Conservation (phyloP, 1,140 invertebrate species). For the Hycleus cichorii region DNA sequence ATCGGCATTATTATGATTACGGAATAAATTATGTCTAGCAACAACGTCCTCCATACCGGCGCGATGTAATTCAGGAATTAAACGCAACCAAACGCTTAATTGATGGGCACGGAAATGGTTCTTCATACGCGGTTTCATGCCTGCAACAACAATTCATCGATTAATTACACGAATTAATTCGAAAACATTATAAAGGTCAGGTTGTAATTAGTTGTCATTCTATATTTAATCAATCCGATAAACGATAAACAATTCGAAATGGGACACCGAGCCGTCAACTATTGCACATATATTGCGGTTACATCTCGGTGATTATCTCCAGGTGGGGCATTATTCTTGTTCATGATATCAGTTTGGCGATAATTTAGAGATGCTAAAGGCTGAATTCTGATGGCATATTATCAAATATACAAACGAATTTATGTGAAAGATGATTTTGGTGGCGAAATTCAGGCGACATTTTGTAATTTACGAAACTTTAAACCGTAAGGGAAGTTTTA, state of each 20-base stretch:
- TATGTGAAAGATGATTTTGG: too few relatives aligned
- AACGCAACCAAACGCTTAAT: constrained; percentile 85
- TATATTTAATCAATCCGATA: too few relatives aligned
- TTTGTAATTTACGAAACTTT: too few relatives aligned
- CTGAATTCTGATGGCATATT: constrained; percentile 6
- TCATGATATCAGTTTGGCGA: constrained; percentile 4
- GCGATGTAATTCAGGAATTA: constrained; percentile 87
- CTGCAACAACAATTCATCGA: constrained; percentile 46
- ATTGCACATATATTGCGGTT: not conserved
- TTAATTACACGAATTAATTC: not conserved
- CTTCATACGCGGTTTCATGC: constrained; percentile 81
- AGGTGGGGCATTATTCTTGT: constrained; percentile 4
- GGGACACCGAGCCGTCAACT: too few relatives aligned
- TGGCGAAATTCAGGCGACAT: too few relatives aligned
- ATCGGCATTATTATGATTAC: constrained; percentile 70
- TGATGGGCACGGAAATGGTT: constrained; percentile 92
- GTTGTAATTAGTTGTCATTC: too few relatives aligned
- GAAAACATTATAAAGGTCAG: not conserved
- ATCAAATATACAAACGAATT: too few relatives aligned
- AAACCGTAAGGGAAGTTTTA: too few relatives aligned
- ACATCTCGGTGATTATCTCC: constrained; percentile 2
- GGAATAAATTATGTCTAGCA: constrained; percentile 74
- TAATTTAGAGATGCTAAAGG: constrained; percentile 10
- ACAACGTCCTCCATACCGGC: constrained; percentile 82
- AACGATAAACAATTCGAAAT: too few relatives aligned